Conservation (phyloP, 2,113 vertebrate species). For the Ploceus nigricollis region DNA sequence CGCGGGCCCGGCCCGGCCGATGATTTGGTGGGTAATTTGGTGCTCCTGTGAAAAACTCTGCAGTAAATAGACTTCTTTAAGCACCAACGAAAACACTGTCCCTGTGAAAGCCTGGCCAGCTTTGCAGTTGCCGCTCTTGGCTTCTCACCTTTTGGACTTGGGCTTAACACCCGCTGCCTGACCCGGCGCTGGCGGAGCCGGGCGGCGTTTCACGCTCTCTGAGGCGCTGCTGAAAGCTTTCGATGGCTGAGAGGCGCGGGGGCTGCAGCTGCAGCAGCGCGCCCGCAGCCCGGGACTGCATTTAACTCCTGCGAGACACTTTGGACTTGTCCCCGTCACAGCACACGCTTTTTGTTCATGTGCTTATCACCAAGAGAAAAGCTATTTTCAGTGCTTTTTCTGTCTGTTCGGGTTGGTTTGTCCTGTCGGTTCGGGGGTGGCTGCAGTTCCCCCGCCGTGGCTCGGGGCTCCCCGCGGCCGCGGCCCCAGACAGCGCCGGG, state of each 20-base stretch:
- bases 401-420: background rate
- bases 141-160: background rate
- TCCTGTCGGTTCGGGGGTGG: background rate
- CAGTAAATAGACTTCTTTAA: background rate
- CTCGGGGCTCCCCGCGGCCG: background rate
- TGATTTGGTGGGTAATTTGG: no score
- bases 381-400: background rate
- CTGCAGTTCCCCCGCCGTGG: background rate
- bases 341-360: background rate
- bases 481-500: background rate
- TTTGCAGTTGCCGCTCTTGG: background rate
- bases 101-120: background rate
- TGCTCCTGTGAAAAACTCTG: background rate
- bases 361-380: background rate
- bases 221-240: background rate
- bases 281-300: background rate
- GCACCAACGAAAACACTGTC: background rate
- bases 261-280: background rate
- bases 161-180: background rate
- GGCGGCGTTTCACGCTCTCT: background rate
- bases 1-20: background rate
- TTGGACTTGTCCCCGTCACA: background rate
- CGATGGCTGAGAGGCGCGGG: background rate
- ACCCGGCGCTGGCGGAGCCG: rapidly evolving
- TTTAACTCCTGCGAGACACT: background rate